Percentiles rank a stretch among this genome's conserved stretches.
These are phyloP conservation scores for Parasteatoda tepidariorum DNA, from an alignment of 1,140 invertebrate species.

Conservation along the genomic window DNA sequence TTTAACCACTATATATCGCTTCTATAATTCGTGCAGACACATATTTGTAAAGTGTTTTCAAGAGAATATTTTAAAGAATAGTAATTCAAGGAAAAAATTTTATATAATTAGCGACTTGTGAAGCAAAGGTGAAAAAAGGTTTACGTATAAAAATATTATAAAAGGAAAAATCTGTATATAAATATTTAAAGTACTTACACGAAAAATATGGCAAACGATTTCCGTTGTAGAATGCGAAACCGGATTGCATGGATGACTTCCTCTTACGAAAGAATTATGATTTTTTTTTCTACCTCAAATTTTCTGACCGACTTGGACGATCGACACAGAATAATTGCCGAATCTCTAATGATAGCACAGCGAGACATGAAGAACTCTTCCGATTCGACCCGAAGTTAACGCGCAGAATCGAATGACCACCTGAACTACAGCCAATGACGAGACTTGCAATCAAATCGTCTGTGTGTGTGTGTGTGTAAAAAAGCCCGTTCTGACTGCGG, in stretches of 20 bases:
- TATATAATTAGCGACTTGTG: too few relatives aligned
- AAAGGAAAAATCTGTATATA: too few relatives aligned
- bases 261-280: background rate
- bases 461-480: background rate
- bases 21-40: too few relatives aligned
- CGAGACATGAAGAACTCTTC: background rate
- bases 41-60: too few relatives aligned
- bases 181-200: slow-evolving; percentile 38
- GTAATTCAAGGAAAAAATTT: too few relatives aligned
- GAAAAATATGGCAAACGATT: background rate
- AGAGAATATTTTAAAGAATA: too few relatives aligned
- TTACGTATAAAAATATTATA: too few relatives aligned
- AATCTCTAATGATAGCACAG: background rate
- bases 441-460: slow-evolving; percentile 22
- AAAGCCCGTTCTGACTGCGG: slow-evolving; percentile 32
- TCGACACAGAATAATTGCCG: slow-evolving; percentile 13
- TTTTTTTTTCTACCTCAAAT: background rate
- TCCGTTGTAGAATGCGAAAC: slow-evolving; percentile 44
- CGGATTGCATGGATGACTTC: slow-evolving; percentile 27
- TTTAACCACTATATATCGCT: too few relatives aligned
- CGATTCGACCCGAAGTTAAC: slow-evolving; percentile 11
- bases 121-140: too few relatives aligned
- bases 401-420: slow-evolving; percentile 21
- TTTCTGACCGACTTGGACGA: background rate
- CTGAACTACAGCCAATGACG: slow-evolving; percentile 19